Evolutionary conservation across 2,888 invertebrate genomes (phyloP).

Genomic region (Chrysina gloriosa): DNA sequence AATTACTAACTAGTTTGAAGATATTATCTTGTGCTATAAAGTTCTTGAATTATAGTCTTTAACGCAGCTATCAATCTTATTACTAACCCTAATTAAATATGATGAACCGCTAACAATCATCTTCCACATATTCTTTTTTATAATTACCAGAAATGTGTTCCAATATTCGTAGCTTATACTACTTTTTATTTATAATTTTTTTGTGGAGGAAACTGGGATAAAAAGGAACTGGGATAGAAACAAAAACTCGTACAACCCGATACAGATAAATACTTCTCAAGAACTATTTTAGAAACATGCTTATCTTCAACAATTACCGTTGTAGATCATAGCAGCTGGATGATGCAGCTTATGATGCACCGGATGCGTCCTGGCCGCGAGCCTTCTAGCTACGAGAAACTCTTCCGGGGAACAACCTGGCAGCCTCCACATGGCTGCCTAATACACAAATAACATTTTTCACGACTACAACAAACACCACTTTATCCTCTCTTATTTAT

Average conservation of each 20-base stretch:
- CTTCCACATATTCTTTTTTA: no score
- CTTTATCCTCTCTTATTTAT: background rate
- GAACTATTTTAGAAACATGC: background rate
- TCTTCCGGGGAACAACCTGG: slow-evolving; percentile 65
- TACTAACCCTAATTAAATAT: no score
- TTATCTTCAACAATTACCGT: slow-evolving; percentile 61
- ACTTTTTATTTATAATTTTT: no score
- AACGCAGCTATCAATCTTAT: background rate
- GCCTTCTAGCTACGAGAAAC: slow-evolving; percentile 62
- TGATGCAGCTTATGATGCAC: slow-evolving; percentile 67
- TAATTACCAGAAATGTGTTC: no score
- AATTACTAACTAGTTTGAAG: background rate
- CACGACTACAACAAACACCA: slow-evolving; percentile 5
- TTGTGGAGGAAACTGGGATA: no score
- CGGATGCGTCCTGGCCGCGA: slow-evolving; percentile 64
- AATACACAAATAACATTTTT: slow-evolving; percentile 45
- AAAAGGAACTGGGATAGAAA: no score
- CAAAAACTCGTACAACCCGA: no score
- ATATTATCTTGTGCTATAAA: background rate
- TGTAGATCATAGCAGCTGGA: slow-evolving; percentile 68
- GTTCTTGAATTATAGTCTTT: background rate
- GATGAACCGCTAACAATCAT: no score
- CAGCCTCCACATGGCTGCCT: slow-evolving; percentile 65
- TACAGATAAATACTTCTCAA: no score
- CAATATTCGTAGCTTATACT: no score